Base-by-base conservation (phyloP, 1,140 invertebrate genomes). In the Drosophila oshimai region DNA sequence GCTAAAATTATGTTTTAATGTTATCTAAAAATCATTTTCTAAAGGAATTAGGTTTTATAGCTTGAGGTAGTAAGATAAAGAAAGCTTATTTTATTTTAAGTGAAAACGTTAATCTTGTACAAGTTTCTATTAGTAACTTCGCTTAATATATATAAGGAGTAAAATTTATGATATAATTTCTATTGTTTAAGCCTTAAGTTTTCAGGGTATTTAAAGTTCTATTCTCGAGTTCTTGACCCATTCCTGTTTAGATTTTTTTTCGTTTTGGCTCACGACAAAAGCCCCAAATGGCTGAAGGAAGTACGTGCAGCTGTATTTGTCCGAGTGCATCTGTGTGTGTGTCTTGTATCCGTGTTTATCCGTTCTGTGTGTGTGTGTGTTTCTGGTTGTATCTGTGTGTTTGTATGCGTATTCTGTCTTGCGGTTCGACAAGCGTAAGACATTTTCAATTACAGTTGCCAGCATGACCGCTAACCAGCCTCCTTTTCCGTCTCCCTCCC, bases 361-460 rank as follows among this genome's bases (percentile, higher is more conserved):
- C 55, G 28, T 7, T 28, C 17, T 22, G 17, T 15, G 34, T 61
- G 17, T 46, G 26, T 60, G 33, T 28, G 4, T 24, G 22, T 29
- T 34, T 45, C n/a, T n/a, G n/a, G n/a, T n/a, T n/a, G 29, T 57
- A 24, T 29, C 15, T 60, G 13, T 31, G 31, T 61, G 17, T 51
- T 33, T 77, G 49, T 72, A 39, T 69, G 64, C 42, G 67, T 69
- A 55, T 61, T 76, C 33, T 78, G 69, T 60, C 72, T 87, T 87
- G 81, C 69, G 83, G 81, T 88, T 87, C 81, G 81, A 87, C 81
- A 87, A 87, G 81, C 81, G 77, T 88, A 87, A 87, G 81, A 87
- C 81, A 87, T 87, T 87, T 87, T 87, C 81, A 87, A 87, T 87
- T 87, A 87, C 81, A 87, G 68, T 70, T 86, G 61, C 62, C 76